Conservation (phyloP, 2,888 invertebrate genomes). For the Selenia dentaria region DNA sequence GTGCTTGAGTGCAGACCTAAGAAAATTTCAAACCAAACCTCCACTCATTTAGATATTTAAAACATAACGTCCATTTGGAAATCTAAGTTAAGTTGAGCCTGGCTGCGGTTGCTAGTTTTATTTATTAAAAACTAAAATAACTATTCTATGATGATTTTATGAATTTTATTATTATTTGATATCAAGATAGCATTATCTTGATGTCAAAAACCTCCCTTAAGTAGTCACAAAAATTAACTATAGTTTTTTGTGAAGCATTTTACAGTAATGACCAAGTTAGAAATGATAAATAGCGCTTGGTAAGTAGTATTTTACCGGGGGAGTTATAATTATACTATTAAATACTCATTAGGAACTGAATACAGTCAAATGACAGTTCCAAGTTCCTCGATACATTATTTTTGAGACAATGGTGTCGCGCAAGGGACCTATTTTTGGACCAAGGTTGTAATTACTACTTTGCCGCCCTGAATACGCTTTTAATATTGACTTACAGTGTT, state of each 20-base stretch:
- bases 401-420: constrained; percentile 2
- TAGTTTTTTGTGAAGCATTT: constrained; percentile 7
- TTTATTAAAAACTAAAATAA: too few relatives aligned
- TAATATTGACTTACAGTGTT: too few relatives aligned
- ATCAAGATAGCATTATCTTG: too few relatives aligned
- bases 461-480: background rate
- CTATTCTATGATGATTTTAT: too few relatives aligned
- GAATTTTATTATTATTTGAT: too few relatives aligned
- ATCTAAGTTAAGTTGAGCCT: too few relatives aligned
- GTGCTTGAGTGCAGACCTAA: too few relatives aligned
- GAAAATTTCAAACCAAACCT: too few relatives aligned
- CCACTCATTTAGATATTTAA: too few relatives aligned
- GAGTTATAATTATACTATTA: constrained; percentile 13
- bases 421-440: constrained; percentile 5
- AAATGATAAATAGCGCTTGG: constrained; percentile 5
- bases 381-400: background rate
- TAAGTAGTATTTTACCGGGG: constrained; percentile 4
- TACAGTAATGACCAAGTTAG: constrained; percentile 1
- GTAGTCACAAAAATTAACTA: background rate
- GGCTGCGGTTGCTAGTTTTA: too few relatives aligned
- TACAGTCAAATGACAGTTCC: constrained; percentile 8
- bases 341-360: constrained; percentile 11
- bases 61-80: too few relatives aligned
- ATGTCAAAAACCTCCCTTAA: background rate
- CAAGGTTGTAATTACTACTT: background rate